Base-by-base conservation (phyloP, 2,888 invertebrate genomes). In the Trachelus tabidus region DNA sequence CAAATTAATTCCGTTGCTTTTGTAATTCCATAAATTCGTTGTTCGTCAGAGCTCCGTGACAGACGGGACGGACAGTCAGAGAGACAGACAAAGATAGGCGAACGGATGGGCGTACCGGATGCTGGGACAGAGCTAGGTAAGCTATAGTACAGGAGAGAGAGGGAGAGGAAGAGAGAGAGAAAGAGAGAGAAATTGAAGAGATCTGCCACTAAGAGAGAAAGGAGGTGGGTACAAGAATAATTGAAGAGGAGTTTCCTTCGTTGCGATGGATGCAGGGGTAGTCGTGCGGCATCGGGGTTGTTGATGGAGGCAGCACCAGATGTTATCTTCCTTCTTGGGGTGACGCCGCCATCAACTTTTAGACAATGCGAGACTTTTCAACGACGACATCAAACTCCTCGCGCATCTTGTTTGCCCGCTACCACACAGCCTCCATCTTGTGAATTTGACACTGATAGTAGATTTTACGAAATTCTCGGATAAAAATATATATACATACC, bases 341-440 rank as follows among this genome's bases (percentile, higher is more conserved):
- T 87, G 87, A 88, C 87, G 86, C 87, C 87, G 86, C 87, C 87
- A 88, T 89, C 89, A 89, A 89, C 89, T 89, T 89, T 88, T 85
- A 87, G 89, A 89, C 89, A 89, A 89, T 89, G 88, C 89, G 85
- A 87, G 89, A 89, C 89, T 89, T 89, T 88, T 88, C 89, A 87
- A 85, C 87, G 87, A 89, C 40, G 89, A 89, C 89, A 86, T 89
- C 87, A 87, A 89, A 89, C 87, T 89, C 88, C 78, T 81, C 80
- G 83, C 85, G 84, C 82, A 84, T 83, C 86, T 85, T 86, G 83
- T 85, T 33, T 83, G 82, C 83, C 80, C 80, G 77, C 83, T 76
- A 78, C 77, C 79, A 31, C 56, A 69, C 30, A 69, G 35, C 73
- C 68, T 68, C 73, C 79, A 77, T 81, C 79, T 79, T 80, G 80